A percentile compares a stretch with the other conserved stretches of the same genome.
phyloP scores from a whole-genome alignment of 2,797 vertebrate species.

The Steatocranus sp. region DNA sequence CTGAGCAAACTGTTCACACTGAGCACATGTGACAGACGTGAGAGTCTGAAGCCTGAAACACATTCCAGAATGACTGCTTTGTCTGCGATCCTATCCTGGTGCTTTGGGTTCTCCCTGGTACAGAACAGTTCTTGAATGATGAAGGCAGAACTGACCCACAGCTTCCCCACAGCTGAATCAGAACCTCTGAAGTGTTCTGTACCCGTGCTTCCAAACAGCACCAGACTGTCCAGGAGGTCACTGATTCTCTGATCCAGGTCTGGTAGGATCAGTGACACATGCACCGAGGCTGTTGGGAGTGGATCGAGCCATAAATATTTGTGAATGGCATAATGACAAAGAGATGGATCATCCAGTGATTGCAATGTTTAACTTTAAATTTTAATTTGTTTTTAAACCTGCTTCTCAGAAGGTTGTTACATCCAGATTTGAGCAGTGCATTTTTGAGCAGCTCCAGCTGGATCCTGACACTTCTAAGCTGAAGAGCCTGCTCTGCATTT shows the following conservation, averaged over 20 bases:
- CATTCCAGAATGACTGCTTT: background rate
- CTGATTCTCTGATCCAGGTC: background rate
- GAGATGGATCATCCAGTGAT: rapidly evolving
- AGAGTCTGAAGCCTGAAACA: background rate
- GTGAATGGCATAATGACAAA: background rate
- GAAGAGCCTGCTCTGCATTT: background rate
- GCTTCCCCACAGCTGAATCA: background rate
- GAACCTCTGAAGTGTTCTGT: background rate
- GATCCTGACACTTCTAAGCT: background rate
- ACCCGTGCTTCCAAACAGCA: rapidly evolving
- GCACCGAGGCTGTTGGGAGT: background rate
- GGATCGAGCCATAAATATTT: background rate
- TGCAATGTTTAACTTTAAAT: rapidly evolving
- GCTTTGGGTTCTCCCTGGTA: background rate
- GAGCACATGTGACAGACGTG: background rate
- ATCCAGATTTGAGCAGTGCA: rapidly evolving
- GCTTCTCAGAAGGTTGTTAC: background rate
- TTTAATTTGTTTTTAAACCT: background rate
- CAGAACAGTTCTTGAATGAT: background rate
- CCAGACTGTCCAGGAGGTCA: rapidly evolving
- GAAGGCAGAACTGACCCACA: background rate
- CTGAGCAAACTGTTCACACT: background rate
- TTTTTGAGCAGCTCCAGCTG: background rate
- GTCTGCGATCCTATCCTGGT: background rate
- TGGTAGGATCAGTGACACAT: background rate